A percentile compares a stretch with the other conserved stretches of the same genome.
These are phyloP conservation scores for Drosophila yooni DNA, from an alignment of 2,888 invertebrate species.

Conservation along the genomic window DNA sequence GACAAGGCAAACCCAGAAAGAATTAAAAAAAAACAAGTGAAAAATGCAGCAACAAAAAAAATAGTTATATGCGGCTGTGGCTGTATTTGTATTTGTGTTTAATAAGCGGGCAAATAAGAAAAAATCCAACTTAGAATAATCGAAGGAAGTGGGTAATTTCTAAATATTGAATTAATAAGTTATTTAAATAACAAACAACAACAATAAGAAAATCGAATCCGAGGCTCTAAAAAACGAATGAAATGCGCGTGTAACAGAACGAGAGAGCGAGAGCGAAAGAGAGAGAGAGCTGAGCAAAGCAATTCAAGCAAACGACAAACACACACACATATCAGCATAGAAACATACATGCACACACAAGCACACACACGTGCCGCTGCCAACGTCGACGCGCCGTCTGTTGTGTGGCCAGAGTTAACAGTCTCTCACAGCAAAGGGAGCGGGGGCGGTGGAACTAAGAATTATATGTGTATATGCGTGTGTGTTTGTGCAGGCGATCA, in stretches of 20 bases:
- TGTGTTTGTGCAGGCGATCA: conserved; percentile 27
- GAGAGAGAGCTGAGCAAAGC: conserved; percentile 11
- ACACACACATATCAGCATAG: conserved; percentile 25
- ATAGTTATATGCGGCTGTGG: conserved; percentile 29
- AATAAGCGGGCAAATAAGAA: conserved; percentile 21
- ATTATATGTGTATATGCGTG: neutral
- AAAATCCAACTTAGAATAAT: conserved; percentile 20
- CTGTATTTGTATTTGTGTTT: conserved; percentile 31
- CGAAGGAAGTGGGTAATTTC: conserved; percentile 45
- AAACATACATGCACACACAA: conserved; percentile 18
- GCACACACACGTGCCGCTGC: conserved; percentile 58
- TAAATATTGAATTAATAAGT: conserved; percentile 66
- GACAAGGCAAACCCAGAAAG: conserved; percentile 10
- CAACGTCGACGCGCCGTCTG: conserved; percentile 61
- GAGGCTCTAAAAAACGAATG: conserved; percentile 31
- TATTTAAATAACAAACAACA: conserved; percentile 62
- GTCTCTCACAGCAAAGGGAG: conserved; percentile 9
- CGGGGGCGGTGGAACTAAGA: conserved; percentile 7
- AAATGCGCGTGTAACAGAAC: conserved; percentile 66
- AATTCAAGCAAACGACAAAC: conserved; percentile 40
- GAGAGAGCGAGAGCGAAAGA: conserved; percentile 35
- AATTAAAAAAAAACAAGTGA: conserved; percentile 32
- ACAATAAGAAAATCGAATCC: conserved; percentile 66
- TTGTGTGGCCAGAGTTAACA: conserved; percentile 23
- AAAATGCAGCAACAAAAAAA: conserved; percentile 46